Evolutionary conservation across 2,888 invertebrate genomes (phyloP), one percentile per base, ranked within the genome.

Genomic region (Suillia variegata): DNA sequence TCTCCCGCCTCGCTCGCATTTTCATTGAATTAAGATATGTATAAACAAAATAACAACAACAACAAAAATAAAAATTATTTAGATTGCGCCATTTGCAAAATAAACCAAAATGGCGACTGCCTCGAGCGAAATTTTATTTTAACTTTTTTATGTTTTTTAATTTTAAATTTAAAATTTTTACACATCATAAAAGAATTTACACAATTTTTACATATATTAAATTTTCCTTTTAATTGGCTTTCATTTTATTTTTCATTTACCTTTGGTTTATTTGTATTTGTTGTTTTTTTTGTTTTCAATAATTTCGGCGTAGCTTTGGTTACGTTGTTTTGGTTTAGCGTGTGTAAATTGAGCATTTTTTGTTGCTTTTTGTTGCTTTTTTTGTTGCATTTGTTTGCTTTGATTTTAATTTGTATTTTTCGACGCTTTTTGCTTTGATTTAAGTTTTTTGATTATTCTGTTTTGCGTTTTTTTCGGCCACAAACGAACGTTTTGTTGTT

Each of bases 281-380:
- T 26, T 26, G 5, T 26, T 26, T 26, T 26, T 26, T 26, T 26
- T 26, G 10, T 26, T 26, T 26, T 26, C 10, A 6, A 6, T 26
- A 26, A 10, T 26, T 26, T 26, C 26, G 5, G 26, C n/a, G n/a
- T n/a, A n/a, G n/a, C n/a, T n/a, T n/a, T n/a, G n/a, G n/a, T n/a
- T n/a, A n/a, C n/a, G 26, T 26, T 26, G 5, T 26, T 26, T 26
- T 26, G 10, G 26, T 6, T 26, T 5, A 26, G 10, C 5, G 10
- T 26, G 26, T 26, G 26, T 58, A 63, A 62, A 63, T 61, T 63
- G 59, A 63, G 61, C 61, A 26, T 26, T 26, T 26, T 26, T 6
- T 31, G 31, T 31, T 31, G 31, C 31, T 8, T 31, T 8, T 31
- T 31, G 6, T 8, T 31, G 6, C 31, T 31, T 31, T 31, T 31